Evolutionary conservation across 2,888 invertebrate genomes (phyloP).

Genomic region (Smittia sp.): DNA sequence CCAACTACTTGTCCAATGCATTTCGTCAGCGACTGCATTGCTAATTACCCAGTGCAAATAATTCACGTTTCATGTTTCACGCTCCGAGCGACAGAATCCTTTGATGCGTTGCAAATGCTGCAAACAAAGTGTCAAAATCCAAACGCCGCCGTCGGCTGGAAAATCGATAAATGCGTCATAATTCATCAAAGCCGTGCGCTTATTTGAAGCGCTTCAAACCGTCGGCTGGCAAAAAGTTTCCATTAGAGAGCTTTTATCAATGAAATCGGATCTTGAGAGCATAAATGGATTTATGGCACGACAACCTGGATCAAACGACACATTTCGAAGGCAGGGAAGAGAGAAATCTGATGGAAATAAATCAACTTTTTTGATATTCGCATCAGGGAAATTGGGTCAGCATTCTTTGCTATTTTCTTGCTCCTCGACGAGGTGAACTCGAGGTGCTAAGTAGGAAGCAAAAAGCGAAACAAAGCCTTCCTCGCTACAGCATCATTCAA

Average conservation of each 20-base stretch:
- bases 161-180: neutral
- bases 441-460: neutral
- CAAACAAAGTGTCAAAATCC: too few species aligned
- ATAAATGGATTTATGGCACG: constrained; percentile 35
- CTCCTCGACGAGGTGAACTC: neutral
- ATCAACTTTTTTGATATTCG: constrained; percentile 23
- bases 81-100: too few species aligned
- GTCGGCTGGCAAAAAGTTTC: too few species aligned
- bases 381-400: constrained; percentile 40
- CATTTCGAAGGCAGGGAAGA: neutral
- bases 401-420: constrained; percentile 4
- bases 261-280: constrained; percentile 15
- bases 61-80: too few species aligned
- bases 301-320: constrained; percentile 10
- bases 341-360: constrained; percentile 34
- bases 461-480: neutral
- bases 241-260: constrained; percentile 23
- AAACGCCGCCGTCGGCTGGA: too few species aligned
- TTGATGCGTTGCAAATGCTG: too few species aligned
- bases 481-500: constrained; percentile 10
- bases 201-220: too few species aligned
- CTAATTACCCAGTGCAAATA: too few species aligned
- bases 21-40: too few species aligned
- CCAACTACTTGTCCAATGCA: too few species aligned
- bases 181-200: too few species aligned